A percentile compares a stretch with the other conserved stretches of the same genome.
These are phyloP conservation scores for Ceraclea dissimilis DNA, from an alignment of 2,888 invertebrate species.

Conservation along the genomic window DNA sequence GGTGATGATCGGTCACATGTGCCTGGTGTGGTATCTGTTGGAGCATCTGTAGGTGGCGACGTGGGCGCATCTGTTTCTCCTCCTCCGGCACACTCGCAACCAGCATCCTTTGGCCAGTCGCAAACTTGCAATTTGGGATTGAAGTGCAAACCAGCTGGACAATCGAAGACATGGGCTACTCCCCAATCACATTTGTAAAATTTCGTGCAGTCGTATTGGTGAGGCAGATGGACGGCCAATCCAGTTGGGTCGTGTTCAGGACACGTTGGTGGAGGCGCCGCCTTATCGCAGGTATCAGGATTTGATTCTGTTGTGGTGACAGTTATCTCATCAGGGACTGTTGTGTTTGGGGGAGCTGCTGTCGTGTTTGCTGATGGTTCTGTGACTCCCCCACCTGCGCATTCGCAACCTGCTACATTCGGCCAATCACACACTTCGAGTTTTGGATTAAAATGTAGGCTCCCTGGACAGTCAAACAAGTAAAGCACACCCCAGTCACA, in stretches of 20 bases:
- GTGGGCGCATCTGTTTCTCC: too few species aligned
- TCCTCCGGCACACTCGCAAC: neutral
- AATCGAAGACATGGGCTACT: neutral
- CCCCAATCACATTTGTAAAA: neutral
- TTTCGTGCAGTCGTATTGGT: conserved; percentile 3
- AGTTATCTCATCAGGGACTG: too few species aligned
- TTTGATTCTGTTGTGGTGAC: too few species aligned
- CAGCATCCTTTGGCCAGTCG: neutral
- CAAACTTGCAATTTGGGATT: neutral
- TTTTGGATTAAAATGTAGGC: neutral
- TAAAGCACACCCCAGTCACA: neutral
- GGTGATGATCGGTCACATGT: neutral
- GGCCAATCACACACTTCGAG: conserved; percentile 4
- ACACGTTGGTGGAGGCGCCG: conserved; percentile 15
- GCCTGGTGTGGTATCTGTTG: neutral
- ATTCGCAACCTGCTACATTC: neutral
- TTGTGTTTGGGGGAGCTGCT: too few species aligned
- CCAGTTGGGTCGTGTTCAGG: conserved; percentile 19
- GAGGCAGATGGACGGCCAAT: conserved; percentile 14
- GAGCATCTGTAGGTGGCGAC: too few species aligned
- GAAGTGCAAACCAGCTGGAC: neutral
- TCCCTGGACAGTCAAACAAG: neutral
- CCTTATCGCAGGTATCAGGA: neutral
- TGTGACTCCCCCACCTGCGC: neutral
- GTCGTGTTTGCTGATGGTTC: too few species aligned